Percentiles rank a stretch among this genome's conserved stretches.
These are phyloP conservation scores for Hydractinia echinata DNA, from an alignment of 30 jellyfish, hydroid and myxozoan genomes.

Conservation along the genomic window DNA sequence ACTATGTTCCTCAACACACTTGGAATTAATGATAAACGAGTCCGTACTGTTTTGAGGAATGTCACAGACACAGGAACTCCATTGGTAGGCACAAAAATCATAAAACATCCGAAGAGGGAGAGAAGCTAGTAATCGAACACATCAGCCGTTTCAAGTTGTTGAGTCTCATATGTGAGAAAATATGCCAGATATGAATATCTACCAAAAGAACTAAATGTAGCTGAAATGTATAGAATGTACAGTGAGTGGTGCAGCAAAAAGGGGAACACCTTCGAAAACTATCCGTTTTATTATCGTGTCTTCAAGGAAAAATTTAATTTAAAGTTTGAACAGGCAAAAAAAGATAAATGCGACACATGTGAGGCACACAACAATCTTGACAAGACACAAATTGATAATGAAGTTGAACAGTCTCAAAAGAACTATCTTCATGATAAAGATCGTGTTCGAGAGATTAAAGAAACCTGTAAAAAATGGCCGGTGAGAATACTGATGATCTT, in stretches of 20 bases:
- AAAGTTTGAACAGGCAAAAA: neutral
- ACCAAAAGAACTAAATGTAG: too few relatives aligned
- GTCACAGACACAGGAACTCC: constrained; percentile 12
- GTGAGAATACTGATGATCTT: neutral
- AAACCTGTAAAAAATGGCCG: neutral
- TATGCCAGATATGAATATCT: too few relatives aligned
- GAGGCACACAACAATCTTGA: neutral
- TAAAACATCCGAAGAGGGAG: too few relatives aligned
- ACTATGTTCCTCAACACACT: constrained; percentile 7
- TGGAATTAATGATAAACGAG: constrained; percentile 3
- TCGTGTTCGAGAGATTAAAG: neutral
- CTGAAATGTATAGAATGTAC: neutral
- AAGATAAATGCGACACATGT: neutral
- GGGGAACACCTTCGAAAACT: too few relatives aligned
- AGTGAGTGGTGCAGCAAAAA: neutral
- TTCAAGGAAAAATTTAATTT: constrained; percentile 1
- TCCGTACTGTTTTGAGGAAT: neutral
- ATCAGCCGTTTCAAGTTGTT: too few relatives aligned
- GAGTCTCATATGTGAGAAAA: too few relatives aligned
- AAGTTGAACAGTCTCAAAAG: neutral
- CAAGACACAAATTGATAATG: neutral
- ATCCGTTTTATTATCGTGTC: neutral
- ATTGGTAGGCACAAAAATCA: too few relatives aligned
- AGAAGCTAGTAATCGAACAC: too few relatives aligned
- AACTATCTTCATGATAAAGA: constrained; percentile 10